A percentile compares a stretch with the other conserved stretches of the same genome.
phyloP scores from a whole-genome alignment of 92 coral and sea anemone species.

The Pocillopora grandis region DNA sequence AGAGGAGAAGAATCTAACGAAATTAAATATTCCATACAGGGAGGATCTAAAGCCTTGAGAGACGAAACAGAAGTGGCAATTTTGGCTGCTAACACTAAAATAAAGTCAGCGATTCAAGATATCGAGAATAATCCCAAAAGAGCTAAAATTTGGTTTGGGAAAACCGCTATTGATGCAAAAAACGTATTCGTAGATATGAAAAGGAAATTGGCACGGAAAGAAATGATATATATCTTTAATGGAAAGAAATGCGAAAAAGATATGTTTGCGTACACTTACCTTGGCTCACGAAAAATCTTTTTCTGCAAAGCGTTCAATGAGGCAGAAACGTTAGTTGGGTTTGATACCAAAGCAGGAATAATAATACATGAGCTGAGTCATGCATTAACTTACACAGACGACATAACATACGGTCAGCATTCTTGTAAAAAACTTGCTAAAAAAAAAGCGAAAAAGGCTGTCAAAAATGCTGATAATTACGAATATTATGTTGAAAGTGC shows the following conservation, averaged over 20 bases:
- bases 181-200: neutral
- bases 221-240: neutral
- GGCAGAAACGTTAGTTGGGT: neutral
- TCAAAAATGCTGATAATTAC: slow-evolving; percentile 16
- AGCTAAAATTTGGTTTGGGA: slow-evolving; percentile 13
- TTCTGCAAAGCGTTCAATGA: neutral
- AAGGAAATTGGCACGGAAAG: neutral
- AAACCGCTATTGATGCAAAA: neutral
- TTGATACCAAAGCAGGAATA: slow-evolving; percentile 10
- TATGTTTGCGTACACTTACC: neutral
- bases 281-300: neutral
- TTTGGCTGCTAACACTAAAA: neutral
- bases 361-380: slow-evolving; percentile 16
- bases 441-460: neutral
- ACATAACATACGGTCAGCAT: neutral
- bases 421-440: neutral
- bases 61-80: neutral
- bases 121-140: neutral
- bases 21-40: too few relatives aligned
- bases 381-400: slow-evolving; percentile 1
- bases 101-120: neutral
- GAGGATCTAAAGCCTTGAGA: neutral
- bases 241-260: neutral
- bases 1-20: neutral
- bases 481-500: slow-evolving; percentile 7